A percentile compares a stretch with the other conserved stretches of the same genome.
These are phyloP conservation scores for Panagrolaimus sp. DNA, from an alignment of 1,140 invertebrate species.

Conservation along the genomic window DNA sequence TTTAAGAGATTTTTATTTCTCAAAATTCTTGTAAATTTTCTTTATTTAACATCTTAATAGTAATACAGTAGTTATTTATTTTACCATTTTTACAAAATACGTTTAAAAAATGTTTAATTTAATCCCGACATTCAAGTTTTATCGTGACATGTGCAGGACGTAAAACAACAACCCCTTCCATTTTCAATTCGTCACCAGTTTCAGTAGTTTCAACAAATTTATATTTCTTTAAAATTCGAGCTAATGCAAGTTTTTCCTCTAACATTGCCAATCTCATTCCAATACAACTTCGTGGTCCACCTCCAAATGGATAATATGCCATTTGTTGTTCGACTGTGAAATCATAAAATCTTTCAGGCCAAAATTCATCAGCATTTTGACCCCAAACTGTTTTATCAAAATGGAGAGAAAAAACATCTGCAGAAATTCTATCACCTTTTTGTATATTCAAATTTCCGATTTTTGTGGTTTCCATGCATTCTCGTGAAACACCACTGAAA, in stretches of 20 bases:
- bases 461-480: conserved; percentile 3
- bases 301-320: not conserved
- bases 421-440: not conserved
- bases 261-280: conserved; percentile 15
- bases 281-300: not conserved
- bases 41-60: no score
- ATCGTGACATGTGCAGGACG: conserved; percentile 1
- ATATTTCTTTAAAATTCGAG: not conserved
- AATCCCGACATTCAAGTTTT: not conserved
- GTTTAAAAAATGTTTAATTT: not conserved
- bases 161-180: not conserved
- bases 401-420: conserved; percentile 13
- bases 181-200: not conserved
- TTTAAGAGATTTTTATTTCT: no score
- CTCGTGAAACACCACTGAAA: not conserved
- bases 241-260: not conserved
- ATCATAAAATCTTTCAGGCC: conserved; percentile 9
- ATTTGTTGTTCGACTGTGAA: not conserved
- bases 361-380: conserved; percentile 13
- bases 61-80: no score
- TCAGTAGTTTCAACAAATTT: not conserved
- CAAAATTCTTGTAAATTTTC: no score
- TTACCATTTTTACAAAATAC: no score
- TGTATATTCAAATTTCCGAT: not conserved
- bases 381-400: conserved; percentile 17